phyloP scores from a whole-genome alignment of 2,888 invertebrate species.

The Epirrhoe alternata region DNA sequence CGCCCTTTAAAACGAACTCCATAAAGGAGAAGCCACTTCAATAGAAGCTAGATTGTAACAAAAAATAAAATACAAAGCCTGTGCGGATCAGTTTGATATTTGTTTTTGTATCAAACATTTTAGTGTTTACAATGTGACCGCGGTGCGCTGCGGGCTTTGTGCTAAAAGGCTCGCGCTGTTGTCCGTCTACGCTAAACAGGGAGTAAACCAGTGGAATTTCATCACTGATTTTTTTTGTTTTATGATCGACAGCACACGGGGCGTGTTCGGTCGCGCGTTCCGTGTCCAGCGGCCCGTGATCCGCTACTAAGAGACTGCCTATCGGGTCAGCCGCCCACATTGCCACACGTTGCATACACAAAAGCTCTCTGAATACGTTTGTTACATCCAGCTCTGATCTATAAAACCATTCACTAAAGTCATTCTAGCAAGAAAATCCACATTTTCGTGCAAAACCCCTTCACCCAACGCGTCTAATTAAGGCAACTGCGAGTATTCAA shows the following conservation, averaged over 20 bases:
- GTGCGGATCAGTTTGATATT: conserved; percentile 37
- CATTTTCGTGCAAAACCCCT: conserved; percentile 5
- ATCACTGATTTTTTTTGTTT: conserved; percentile 71
- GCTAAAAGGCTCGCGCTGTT: conserved; percentile 59
- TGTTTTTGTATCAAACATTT: conserved; percentile 45
- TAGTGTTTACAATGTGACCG: conserved; percentile 60
- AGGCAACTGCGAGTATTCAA: conserved; percentile 64
- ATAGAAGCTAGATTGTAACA: conserved; percentile 38
- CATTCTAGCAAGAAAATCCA: conserved; percentile 47
- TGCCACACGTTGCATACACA: conserved; percentile 71
- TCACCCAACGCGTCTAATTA: conserved; percentile 27
- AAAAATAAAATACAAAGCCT: conserved; percentile 35
- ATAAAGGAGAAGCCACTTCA: conserved; percentile 53
- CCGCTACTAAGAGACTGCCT: conserved; percentile 76
- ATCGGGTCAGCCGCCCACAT: conserved; percentile 62
- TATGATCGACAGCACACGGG: conserved; percentile 84
- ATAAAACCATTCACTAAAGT: conserved; percentile 57
- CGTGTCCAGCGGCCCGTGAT: conserved; percentile 75
- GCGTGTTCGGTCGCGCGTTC: conserved; percentile 80
- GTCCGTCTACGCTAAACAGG: conserved; percentile 66
- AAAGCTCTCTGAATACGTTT: conserved; percentile 62
- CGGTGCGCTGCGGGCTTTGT: conserved; percentile 60
- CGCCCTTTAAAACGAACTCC: conserved; percentile 64
- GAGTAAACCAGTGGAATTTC: conserved; percentile 74
- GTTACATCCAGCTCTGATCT: conserved; percentile 54